Evolutionary conservation across 64 coral and sea anemone species (phyloP), one percentile per base, ranked within the genome.

Genomic region (Platygyra sinensis): DNA sequence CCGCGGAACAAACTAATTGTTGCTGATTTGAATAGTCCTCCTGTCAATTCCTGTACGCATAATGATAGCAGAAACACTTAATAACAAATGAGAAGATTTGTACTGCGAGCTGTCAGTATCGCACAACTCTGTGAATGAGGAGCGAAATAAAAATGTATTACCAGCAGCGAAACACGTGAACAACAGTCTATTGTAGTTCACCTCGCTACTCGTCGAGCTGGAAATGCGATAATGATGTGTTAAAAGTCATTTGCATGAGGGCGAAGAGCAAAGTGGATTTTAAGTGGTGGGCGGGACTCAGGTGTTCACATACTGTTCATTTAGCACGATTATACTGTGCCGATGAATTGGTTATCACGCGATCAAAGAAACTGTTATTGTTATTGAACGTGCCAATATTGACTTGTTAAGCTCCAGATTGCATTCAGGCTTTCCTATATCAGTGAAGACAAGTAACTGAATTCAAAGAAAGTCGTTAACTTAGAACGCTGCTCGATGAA

Each of bases 271-370:
- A 42, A 83, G 61, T 20, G 61, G 30, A 42, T 60, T 64, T 32
- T 71, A 51, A 85, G 81, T 52, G 81, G 81, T 79, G 62, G 81
- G 81, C 65, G 81, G 81, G 14, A 36, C 81, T 71, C 46, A 51
- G 71, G 52, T 39, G 22, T 69, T n/a, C 22, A 18, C 29, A 12
- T 49, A 49, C 20, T 20, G 22, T 29, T 16, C 33, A 38, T 85
- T 46, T 28, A 27, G 63, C 62, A 31, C 0, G 27, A 79, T 59
- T 60, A 59, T 79, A 79, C 49, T 60, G 77, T 0, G 57, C 22
- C 24, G 51, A n/a, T 30, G 32, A 63, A 60, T 15, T 13, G 50
- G n/a, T 24, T 52, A 42, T 85, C 81, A 72, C 81, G 81, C 81
- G 63, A 85, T 85, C 81, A 42, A 46, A 51, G n/a, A 27, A 69